phyloP scores from a whole-genome alignment of 2,888 invertebrate species.

The Harpagoxenus sublaevis region DNA sequence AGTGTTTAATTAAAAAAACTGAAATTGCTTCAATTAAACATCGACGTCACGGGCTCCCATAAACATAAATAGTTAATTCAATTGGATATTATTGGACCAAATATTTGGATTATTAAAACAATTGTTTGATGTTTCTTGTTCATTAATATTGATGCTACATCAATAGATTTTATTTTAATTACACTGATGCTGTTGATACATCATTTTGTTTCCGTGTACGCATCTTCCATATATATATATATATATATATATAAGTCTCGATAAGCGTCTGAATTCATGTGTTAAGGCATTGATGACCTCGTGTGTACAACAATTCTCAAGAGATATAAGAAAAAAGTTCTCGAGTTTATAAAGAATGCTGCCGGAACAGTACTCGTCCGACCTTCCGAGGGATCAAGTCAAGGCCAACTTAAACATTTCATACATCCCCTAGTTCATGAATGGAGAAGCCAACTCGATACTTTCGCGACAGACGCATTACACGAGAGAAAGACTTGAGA shows the following conservation, averaged over 20 bases:
- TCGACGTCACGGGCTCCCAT: too few species aligned
- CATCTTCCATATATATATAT: neutral
- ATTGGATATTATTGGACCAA: too few species aligned
- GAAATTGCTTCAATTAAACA: too few species aligned
- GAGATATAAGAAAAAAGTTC: neutral
- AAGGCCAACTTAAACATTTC: conserved; percentile 10
- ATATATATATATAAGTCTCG: neutral
- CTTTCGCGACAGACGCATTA: conserved; percentile 17
- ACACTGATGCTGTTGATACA: too few species aligned
- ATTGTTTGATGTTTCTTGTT: too few species aligned
- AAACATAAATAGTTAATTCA: too few species aligned
- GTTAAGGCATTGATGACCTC: neutral
- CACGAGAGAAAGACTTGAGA: conserved; percentile 31
- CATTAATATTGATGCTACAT: too few species aligned
- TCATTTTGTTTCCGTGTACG: neutral
- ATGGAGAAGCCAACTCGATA: conserved; percentile 21
- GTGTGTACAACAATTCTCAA: neutral
- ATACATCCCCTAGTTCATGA: conserved; percentile 11
- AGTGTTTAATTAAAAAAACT: too few species aligned
- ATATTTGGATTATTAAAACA: too few species aligned
- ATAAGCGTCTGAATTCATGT: neutral
- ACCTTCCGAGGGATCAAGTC: conserved; percentile 10
- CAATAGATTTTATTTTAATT: too few species aligned
- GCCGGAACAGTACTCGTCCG: neutral
- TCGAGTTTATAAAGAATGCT: neutral